Evolutionary conservation across 2,797 vertebrate genomes (phyloP).

Genomic region (Tapirus indicus): DNA sequence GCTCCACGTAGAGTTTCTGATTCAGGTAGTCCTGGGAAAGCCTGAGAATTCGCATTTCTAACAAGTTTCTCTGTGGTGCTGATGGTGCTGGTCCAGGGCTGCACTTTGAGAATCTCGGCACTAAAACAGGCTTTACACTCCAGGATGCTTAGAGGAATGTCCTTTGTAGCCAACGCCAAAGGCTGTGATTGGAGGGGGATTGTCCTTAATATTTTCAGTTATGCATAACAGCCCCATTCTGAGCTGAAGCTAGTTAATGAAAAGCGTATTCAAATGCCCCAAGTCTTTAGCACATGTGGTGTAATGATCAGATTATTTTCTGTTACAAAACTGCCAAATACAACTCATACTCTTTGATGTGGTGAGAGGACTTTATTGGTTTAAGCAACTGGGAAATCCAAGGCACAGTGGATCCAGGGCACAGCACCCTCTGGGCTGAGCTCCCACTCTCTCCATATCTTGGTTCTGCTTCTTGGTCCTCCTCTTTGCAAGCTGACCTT

Average conservation of each 20-base stretch:
- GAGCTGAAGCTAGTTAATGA: background rate
- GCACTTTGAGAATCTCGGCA: background rate
- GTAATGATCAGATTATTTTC: background rate
- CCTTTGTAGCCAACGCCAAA: background rate
- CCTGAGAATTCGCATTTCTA: background rate
- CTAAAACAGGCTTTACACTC: background rate
- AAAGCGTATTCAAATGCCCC: background rate
- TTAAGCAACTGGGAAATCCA: background rate
- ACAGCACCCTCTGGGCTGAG: rapidly evolving
- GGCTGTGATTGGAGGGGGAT: background rate
- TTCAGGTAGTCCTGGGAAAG: background rate
- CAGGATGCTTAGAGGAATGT: background rate
- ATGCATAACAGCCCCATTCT: background rate
- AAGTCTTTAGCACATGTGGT: background rate
- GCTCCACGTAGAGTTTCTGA: background rate
- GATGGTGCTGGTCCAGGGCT: background rate
- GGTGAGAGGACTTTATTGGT: background rate
- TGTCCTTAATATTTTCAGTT: background rate
- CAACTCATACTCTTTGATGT: background rate
- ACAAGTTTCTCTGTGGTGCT: background rate
- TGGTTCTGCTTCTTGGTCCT: background rate
- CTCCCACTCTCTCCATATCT: background rate
- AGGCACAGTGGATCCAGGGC: background rate
- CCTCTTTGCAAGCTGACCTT: background rate
- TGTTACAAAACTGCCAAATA: background rate